Evolutionary conservation across 2,113 vertebrate genomes (phyloP).

Genomic region (Sprattus sprattus): DNA sequence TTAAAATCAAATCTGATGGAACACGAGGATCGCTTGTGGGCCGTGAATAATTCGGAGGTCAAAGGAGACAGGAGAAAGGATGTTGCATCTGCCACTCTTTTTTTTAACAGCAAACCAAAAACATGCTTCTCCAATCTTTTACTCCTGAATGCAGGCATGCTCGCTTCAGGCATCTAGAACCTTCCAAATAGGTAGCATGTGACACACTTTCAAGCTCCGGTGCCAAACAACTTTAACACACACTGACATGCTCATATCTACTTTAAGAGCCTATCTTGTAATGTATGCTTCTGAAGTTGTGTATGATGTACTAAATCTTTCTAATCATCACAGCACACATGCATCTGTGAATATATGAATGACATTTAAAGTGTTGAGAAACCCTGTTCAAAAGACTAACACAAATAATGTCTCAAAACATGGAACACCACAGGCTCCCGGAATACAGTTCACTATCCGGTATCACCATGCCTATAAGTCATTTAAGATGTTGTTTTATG

Average conservation of each 20-base stretch:
- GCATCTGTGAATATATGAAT: neutral
- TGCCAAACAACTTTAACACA: neutral
- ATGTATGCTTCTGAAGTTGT: neutral
- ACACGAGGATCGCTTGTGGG: conserved; percentile 43
- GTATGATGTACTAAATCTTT: neutral
- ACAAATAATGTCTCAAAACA: conserved; percentile 27
- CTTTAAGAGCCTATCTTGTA: neutral
- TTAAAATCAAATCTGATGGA: conserved; percentile 34
- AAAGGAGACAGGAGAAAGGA: conserved; percentile 59
- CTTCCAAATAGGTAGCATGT: conserved; percentile 21
- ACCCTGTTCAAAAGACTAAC: conserved; percentile 28
- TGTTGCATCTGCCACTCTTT: conserved; percentile 54
- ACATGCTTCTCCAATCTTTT: conserved; percentile 49
- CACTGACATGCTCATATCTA: neutral
- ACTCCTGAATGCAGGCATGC: conserved; percentile 9
- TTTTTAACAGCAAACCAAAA: conserved; percentile 52
- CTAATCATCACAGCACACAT: neutral
- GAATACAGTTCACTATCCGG: neutral
- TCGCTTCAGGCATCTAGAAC: conserved; percentile 19
- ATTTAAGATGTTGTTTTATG: conserved; percentile 38
- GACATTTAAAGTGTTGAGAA: conserved; percentile 5
- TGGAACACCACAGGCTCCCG: neutral
- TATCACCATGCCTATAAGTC: conserved; percentile 32
- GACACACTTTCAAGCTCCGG: neutral
- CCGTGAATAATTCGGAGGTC: conserved; percentile 60